These are phyloP conservation scores for Phragmatobia fuliginosa DNA, from an alignment of 2,888 invertebrate species.

Conservation along the genomic window DNA sequence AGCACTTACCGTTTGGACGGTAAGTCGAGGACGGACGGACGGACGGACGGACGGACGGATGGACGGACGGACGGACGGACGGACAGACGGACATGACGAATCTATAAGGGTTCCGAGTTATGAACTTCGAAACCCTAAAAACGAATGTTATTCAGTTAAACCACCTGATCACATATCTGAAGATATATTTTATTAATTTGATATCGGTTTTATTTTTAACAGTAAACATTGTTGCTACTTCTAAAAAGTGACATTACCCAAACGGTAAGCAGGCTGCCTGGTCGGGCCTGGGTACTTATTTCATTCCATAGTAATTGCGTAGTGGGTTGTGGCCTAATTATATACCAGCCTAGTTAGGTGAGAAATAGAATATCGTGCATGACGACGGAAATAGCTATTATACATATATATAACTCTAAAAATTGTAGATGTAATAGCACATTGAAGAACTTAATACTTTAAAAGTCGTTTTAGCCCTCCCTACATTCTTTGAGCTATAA, in stretches of 20 bases:
- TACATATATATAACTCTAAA: slow-evolving; percentile 35
- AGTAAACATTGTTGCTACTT: neutral
- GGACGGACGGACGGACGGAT: too few relatives aligned
- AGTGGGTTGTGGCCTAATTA: slow-evolving; percentile 62
- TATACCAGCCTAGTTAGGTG: slow-evolving; percentile 57
- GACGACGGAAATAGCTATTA: slow-evolving; percentile 43
- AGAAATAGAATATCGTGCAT: slow-evolving; percentile 50
- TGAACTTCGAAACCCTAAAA: too few relatives aligned
- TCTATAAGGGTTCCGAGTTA: too few relatives aligned
- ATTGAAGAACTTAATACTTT: slow-evolving; percentile 35
- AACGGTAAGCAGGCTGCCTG: slow-evolving; percentile 47
- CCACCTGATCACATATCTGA: neutral
- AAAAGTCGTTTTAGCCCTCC: slow-evolving; percentile 36
- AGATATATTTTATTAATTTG: neutral
- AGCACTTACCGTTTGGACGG: too few relatives aligned
- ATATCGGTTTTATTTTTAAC: neutral
- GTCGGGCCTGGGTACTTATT: slow-evolving; percentile 49
- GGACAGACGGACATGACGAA: too few relatives aligned
- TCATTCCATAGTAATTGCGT: slow-evolving; percentile 71
- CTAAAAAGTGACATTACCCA: slow-evolving; percentile 10
- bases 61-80: too few relatives aligned
- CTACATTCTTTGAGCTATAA: slow-evolving; percentile 15
- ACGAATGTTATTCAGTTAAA: neutral
- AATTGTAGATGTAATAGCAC: slow-evolving; percentile 42
- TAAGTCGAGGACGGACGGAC: too few relatives aligned